phyloP scores from a whole-genome alignment of 2,113 vertebrate genomes.

The Chlorodrepanis virens region DNA sequence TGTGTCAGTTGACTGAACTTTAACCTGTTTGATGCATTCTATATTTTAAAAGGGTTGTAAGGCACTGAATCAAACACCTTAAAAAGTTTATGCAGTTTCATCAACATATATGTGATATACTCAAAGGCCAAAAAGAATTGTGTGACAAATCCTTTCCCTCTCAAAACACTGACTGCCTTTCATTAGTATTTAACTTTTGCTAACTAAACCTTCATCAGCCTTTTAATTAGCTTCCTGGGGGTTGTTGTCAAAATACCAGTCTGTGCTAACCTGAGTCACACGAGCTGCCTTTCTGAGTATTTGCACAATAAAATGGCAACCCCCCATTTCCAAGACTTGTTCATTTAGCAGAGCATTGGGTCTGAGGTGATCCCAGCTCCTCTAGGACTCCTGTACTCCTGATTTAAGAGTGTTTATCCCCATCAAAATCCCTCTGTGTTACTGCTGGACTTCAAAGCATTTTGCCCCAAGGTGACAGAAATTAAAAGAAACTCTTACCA shows the following conservation, averaged over 20 bases:
- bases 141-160: not conserved
- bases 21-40: not conserved
- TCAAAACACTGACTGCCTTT: not conserved
- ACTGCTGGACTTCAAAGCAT: not conserved
- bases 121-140: not conserved
- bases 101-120: not conserved
- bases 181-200: not conserved
- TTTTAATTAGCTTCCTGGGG: not conserved
- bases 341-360: not conserved
- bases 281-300: not conserved
- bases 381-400: not conserved
- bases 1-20: not conserved
- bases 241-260: conserved; percentile 10
- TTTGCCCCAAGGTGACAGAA: not conserved
- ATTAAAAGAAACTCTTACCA: not conserved
- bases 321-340: not conserved
- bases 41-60: not conserved
- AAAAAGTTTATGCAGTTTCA: not conserved
- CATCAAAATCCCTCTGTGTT: not conserved
- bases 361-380: not conserved
- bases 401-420: not conserved
- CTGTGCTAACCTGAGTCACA: not conserved
- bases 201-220: not conserved
- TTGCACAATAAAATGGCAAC: not conserved
- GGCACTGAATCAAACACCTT: not conserved